Evolutionary conservation across 2,888 invertebrate species (phyloP), one percentile per base, ranked within the genome.

Genomic region (Galerucella nymphaeae): DNA sequence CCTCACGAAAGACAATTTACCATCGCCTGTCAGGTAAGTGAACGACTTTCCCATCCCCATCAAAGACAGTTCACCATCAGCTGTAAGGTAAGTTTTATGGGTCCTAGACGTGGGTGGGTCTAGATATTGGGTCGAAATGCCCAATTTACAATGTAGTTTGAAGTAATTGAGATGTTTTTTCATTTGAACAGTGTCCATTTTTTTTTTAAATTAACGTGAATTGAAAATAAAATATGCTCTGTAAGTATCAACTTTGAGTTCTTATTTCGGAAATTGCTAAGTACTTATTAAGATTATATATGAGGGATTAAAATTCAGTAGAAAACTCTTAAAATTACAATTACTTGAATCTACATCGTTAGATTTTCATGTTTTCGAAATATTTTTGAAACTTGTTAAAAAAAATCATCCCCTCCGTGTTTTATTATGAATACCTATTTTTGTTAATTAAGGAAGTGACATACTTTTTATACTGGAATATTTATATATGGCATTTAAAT

Each of bases 1-100:
- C 97, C 98, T 0, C 98, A 98, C 84, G 97, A 97, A 85, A 91
- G 97, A 55, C 94, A 96, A 79, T 99, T 98, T 84, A 95, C 97
- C 0, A 96, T 98, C 82, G 92, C 94, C 4, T 98, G 98, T 85
- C 93, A 93, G 69, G 76, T 76, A 74, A 41, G 55, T 53, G 61
- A 53, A 53, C 53, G 53, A 53, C 53, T 53, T 53, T 53, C 53
- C 53, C 53, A 53, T 53, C 97, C 98, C 0, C 98, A 98, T 84
- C 97, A 97, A 85, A 91, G 97, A 55, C 94, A 96, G 79, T 99
- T 98, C 84, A 95, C 96, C 0, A 96, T 98, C 82, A 92, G 94
- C 4, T 98, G 98, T 85, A 93, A 93, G 69, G 73, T 74, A 72
- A 53, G 53, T 53, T 53, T 53, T 16, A 10, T 16, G 53, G 18